Base-by-base conservation (phyloP, 92 coral and sea anemone species). In the Epizoanthus fatuus region DNA sequence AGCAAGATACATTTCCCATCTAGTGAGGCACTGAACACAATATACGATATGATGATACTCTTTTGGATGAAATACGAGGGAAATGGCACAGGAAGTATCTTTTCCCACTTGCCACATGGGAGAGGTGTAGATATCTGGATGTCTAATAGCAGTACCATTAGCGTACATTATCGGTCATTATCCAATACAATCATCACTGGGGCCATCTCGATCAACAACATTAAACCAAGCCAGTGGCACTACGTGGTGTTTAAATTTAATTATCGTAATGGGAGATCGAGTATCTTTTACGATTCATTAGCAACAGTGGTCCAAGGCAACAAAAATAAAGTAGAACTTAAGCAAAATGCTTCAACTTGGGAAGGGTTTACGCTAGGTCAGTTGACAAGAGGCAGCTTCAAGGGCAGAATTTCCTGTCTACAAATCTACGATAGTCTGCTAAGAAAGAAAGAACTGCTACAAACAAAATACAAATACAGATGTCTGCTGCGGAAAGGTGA, bases 51-150 rank as follows among this genome's bases (percentile, higher is more conserved):
- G 16, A 64, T 38, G 22, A 32, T 64, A n/a, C 4, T n/a, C 3
- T 64, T 64, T 64, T 64, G 70, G 70, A 64, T 64, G 70, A 64
- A 32, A 3, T 64, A 64, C n/a, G 16, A 29, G 44, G 70, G 44
- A 64, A 32, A 35, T 32, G 38, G 70, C 7, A 4, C 44, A 29
- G 70, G 70, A 32, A 64, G 70, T 64, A 64, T 64, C 44, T 64
- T 64, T 64, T 64, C 70, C 38, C 8, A 32, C 42, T 32, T 3
- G 40, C 19, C 45, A 13, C 5, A 35, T 64, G 70, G 70, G 7
- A 2, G 22, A 32, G 45, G 70, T 1, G 32, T 64, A 1, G 70
- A 32, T 16, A 64, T 64, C 38, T 64, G 70, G 70, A 64, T 64
- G 70, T 64, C 70, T 0, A 32, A 16, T 32, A 20, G 0, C 40